phyloP scores from a whole-genome alignment of 2,888 invertebrate species.

The Siphlonurus alternatus region DNA sequence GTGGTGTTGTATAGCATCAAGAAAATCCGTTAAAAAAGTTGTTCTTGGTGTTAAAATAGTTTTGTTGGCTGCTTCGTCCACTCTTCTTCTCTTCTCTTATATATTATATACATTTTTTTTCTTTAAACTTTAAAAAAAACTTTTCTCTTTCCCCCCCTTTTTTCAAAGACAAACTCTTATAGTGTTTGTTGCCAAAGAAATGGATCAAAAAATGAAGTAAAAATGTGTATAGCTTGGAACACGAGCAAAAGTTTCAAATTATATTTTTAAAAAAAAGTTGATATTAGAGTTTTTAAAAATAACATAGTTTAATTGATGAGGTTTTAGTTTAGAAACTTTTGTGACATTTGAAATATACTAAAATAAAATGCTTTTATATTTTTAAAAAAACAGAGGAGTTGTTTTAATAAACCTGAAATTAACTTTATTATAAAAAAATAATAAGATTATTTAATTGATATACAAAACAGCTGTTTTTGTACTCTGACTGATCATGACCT shows the following conservation, averaged over 20 bases:
- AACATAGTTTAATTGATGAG: neutral
- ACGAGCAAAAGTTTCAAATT: neutral
- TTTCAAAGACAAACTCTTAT: neutral
- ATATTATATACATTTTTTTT: neutral
- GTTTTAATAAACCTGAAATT: too few species aligned
- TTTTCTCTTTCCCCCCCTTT: neutral
- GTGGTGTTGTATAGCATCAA: too few species aligned
- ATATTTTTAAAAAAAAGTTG: neutral
- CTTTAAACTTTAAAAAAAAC: neutral
- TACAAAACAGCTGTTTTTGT: too few species aligned
- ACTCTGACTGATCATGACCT: too few species aligned
- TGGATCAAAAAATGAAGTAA: neutral
- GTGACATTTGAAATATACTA: neutral
- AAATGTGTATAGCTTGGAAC: neutral
- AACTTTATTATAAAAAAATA: too few species aligned
- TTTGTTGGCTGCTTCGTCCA: neutral
- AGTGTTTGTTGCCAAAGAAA: neutral
- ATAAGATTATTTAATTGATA: too few species aligned
- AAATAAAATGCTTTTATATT: too few species aligned
- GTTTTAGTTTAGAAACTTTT: too few species aligned
- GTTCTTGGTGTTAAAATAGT: conserved; percentile 2
- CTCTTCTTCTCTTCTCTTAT: neutral
- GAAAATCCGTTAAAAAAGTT: neutral
- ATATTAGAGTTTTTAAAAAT: neutral
- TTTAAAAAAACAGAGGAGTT: too few species aligned